A percentile compares a stretch with the other conserved stretches of the same genome.
Conservation (phyloP, 2,113 vertebrate genomes). For the Anas platyrhynchos region DNA sequence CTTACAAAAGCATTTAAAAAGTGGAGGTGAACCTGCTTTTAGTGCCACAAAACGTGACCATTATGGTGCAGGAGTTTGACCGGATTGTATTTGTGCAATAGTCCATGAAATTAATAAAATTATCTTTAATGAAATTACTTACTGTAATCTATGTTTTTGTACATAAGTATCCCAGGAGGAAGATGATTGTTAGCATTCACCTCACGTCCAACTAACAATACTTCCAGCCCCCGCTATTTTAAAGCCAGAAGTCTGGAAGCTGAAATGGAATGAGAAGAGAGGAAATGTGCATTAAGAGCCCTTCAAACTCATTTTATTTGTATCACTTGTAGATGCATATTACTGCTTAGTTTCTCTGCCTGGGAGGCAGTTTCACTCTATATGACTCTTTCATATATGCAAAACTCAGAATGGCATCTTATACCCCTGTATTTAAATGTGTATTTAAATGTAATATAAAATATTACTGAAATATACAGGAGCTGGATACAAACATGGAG, state of each 20-base stretch:
- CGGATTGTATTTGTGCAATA: not conserved
- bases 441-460: slow-evolving; percentile 1
- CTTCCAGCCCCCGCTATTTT: not conserved
- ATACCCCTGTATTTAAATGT: not conserved
- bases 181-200: not conserved
- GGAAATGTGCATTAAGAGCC: not conserved
- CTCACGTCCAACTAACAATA: not conserved
- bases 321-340: not conserved
- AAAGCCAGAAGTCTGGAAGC: not conserved
- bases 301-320: slow-evolving; percentile 11
- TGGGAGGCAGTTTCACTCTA: not conserved
- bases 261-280: not conserved
- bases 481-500: not conserved
- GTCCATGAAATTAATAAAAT: not conserved
- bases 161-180: not conserved
- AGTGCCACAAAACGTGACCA: not conserved
- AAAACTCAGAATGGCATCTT: slow-evolving; percentile 3
- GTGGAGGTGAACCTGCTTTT: not conserved
- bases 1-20: not conserved
- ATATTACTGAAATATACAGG: slow-evolving; percentile 1
- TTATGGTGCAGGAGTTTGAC: not conserved
- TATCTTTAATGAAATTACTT: not conserved
- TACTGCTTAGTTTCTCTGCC: not conserved
- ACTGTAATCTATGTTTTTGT: not conserved
- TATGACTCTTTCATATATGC: not conserved